These are phyloP conservation scores for Tribolium freemani DNA, from an alignment of 2,888 invertebrate species.

Conservation along the genomic window DNA sequence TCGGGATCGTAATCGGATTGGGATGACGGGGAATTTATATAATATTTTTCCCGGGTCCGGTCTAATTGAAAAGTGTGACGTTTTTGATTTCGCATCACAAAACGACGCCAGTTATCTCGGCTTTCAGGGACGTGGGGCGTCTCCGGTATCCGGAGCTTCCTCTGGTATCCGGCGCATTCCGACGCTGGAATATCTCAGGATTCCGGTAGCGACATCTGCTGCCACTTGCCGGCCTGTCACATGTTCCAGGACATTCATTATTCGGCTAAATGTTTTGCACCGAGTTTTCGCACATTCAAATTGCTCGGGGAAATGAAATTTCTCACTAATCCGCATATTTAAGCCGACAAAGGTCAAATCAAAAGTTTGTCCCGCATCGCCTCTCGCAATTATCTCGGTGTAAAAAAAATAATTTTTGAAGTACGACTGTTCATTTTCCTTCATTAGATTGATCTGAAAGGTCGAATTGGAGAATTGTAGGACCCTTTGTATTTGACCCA, in stretches of 20 bases:
- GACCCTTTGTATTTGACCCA: background rate
- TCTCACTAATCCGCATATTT: slow-evolving; percentile 1
- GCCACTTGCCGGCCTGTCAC: slow-evolving; percentile 46
- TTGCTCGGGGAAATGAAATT: background rate
- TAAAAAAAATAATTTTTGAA: no score
- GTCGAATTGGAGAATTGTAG: background rate
- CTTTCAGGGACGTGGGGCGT: slow-evolving; percentile 9
- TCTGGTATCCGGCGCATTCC: slow-evolving; percentile 38
- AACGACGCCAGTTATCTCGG: slow-evolving; percentile 25
- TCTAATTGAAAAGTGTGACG: slow-evolving; percentile 23
- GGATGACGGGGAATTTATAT: slow-evolving; percentile 30
- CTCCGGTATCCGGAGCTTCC: slow-evolving; percentile 33
- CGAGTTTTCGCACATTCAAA: background rate
- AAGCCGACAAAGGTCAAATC: slow-evolving; percentile 1
- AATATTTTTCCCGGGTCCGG: slow-evolving; percentile 7
- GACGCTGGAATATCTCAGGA: slow-evolving; percentile 41
- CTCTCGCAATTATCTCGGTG: no score
- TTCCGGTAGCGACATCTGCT: slow-evolving; percentile 44
- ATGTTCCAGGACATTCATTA: slow-evolving; percentile 45
- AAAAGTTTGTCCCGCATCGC: background rate
- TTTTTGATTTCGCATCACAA: slow-evolving; percentile 8
- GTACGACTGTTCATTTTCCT: no score
- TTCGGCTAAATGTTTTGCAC: slow-evolving; percentile 35
- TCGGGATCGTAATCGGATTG: slow-evolving; percentile 45
- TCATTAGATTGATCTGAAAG: background rate